These are phyloP conservation scores for Drosophila kuntzei DNA, from an alignment of 2,888 invertebrate genomes.

Conservation along the genomic window DNA sequence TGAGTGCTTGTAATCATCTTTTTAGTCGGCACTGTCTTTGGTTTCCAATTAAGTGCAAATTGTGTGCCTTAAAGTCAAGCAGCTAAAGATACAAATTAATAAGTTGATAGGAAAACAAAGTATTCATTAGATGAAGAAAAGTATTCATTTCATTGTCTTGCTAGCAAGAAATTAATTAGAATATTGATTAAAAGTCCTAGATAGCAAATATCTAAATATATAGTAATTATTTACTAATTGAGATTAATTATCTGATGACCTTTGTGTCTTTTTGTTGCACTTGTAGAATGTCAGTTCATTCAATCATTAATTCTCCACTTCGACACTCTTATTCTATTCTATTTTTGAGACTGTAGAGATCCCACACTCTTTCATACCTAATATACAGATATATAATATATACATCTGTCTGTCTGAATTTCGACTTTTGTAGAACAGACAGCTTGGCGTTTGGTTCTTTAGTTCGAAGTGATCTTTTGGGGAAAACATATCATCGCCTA, in stretches of 20 bases:
- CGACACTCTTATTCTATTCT: constrained; percentile 4
- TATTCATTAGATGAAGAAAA: background rate
- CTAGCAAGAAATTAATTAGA: background rate
- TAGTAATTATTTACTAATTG: background rate
- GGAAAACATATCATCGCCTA: no score
- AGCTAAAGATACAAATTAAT: constrained; percentile 40
- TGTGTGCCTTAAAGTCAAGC: no score
- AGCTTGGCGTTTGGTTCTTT: no score
- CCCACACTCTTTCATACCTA: no score
- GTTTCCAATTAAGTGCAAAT: constrained; percentile 65
- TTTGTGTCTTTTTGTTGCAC: background rate
- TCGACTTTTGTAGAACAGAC: no score
- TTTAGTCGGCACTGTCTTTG: constrained; percentile 35
- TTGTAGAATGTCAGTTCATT: background rate
- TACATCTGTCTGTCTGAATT: background rate
- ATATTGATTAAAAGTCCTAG: background rate
- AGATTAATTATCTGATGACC: background rate
- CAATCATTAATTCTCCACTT: constrained; percentile 1
- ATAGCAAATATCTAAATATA: background rate
- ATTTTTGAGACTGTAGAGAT: constrained; percentile 12
- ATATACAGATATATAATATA: no score
- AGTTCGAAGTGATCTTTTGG: no score
- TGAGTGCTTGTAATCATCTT: constrained; percentile 14
- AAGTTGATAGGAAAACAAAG: background rate
- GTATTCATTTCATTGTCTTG: background rate